Evolutionary conservation across 2,888 invertebrate genomes (phyloP).

Genomic region (Cerastis rubricosa): DNA sequence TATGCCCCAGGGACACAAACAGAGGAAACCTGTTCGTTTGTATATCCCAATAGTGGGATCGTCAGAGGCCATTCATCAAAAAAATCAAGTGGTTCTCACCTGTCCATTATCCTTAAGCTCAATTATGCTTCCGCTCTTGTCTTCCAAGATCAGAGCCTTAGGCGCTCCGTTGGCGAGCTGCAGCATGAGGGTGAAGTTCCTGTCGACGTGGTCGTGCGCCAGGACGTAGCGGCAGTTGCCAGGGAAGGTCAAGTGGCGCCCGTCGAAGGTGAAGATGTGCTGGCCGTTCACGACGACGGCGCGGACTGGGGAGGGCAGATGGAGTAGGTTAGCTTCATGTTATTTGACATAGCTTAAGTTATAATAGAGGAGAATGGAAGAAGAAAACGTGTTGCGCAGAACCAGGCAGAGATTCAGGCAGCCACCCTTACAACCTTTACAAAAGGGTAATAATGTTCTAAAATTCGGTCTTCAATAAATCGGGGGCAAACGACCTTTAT

Average conservation of each 20-base stretch:
- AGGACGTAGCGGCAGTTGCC: conserved; percentile 96
- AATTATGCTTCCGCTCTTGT: conserved; percentile 92
- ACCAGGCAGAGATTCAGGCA: too few species aligned
- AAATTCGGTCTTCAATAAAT: not conserved
- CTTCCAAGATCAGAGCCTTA: conserved; percentile 92
- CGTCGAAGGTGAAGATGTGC: conserved; percentile 97
- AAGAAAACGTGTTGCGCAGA: too few species aligned
- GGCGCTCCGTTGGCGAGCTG: conserved; percentile 93
- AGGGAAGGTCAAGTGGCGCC: conserved; percentile 94
- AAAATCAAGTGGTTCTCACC: conserved; percentile 77
- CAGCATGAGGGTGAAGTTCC: conserved; percentile 95
- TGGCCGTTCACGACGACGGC: conserved; percentile 95
- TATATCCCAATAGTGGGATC: not conserved
- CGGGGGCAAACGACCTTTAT: too few species aligned
- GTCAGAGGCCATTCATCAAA: not conserved
- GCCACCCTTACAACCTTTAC: not conserved
- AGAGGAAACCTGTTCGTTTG: not conserved
- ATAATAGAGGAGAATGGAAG: too few species aligned
- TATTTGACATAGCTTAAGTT: not conserved
- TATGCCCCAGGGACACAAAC: not conserved
- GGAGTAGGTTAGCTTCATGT: too few species aligned
- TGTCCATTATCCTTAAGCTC: conserved; percentile 92
- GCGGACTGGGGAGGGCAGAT: conserved; percentile 84
- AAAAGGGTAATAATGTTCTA: not conserved
- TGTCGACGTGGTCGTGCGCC: conserved; percentile 95